Base-by-base conservation (phyloP, 1,140 invertebrate genomes). In the Drosophila chauvacae region DNA sequence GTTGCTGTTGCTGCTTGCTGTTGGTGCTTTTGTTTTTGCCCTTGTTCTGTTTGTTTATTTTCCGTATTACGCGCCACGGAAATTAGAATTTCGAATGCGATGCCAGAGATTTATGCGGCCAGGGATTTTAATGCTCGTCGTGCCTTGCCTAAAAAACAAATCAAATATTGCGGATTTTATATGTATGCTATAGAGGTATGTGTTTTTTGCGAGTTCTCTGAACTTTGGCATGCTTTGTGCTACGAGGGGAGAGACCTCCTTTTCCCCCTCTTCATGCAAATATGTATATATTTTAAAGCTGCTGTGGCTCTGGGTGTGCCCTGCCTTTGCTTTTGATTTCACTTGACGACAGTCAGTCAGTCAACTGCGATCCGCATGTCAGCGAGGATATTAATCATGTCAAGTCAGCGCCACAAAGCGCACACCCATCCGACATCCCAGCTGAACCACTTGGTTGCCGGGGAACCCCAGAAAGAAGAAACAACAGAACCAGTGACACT, bases 361-460 rank as follows among this genome's bases (percentile, higher is more conserved):
- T 85, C 77, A 85, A 83, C 83, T 87, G 80, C 80, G 80, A 84
- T 84, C 68, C 82, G 51, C 81, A 84, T 85, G 85, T 88, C 85
- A 88, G 85, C 85, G 74, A 57, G 75, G 62, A 78, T 85, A 90
- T 90, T 90, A 90, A 90, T 90, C 85, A 90, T 90, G 85, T 90
- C 85, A 90, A 85, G 77, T 69, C 85, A 85, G 65, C 84, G 58
- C 50, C 69, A 80, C 66, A 80, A 77, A 76, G 55, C 68, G 60
- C 65, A 44, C 66, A 56, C 71, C 58, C 61, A 72, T 35, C 64
- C 48, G 56, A 42, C 47, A 6, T 5, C 26, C 56, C 74, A 65
- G 23, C 57, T 62, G 41, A 65, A 55, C 66, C 65, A 78, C 62
- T 59, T 28, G 45, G 42, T n/a, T 55, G 51, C 7, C 51, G 48